These are phyloP conservation scores for Heterocephalus glaber DNA, from an alignment of 2,113 vertebrate genomes.

Conservation along the genomic window DNA sequence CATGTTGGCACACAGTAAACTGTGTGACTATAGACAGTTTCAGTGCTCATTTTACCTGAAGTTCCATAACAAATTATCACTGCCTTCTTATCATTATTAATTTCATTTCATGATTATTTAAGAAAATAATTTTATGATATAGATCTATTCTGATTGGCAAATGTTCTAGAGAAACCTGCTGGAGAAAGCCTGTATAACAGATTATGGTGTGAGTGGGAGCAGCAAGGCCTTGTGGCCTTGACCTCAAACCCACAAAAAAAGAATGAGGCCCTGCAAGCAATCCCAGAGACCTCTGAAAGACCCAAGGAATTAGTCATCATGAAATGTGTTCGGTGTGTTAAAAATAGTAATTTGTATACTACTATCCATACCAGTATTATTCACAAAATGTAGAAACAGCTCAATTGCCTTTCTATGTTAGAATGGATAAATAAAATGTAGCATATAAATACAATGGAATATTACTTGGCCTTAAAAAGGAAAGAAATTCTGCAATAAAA, in stretches of 20 bases:
- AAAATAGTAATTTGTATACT: not conserved
- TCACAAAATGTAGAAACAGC: not conserved
- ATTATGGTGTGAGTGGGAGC: not conserved
- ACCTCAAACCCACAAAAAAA: not conserved
- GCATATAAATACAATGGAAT: not conserved
- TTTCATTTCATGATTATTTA: conserved; percentile 32
- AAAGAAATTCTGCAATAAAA: not conserved
- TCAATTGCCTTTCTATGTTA: not conserved
- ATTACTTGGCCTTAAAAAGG: not conserved
- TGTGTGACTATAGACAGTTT: not conserved
- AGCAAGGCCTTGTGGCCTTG: not conserved
- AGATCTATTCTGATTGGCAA: not conserved
- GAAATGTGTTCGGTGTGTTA: not conserved
- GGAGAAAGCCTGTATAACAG: not conserved
- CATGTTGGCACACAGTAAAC: not conserved
- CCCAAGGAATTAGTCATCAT: not conserved
- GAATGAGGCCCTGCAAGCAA: not conserved
- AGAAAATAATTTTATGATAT: conserved; percentile 17
- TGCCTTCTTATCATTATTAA: conserved; percentile 4
- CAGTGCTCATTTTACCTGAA: not conserved
- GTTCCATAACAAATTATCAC: not conserved
- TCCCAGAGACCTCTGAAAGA: not conserved
- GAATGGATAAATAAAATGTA: not conserved
- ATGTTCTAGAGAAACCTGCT: not conserved
- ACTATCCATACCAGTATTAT: not conserved